Evolutionary conservation across 2,888 invertebrate species (phyloP), one percentile per base, ranked within the genome.

Genomic region (Molorchus minor): DNA sequence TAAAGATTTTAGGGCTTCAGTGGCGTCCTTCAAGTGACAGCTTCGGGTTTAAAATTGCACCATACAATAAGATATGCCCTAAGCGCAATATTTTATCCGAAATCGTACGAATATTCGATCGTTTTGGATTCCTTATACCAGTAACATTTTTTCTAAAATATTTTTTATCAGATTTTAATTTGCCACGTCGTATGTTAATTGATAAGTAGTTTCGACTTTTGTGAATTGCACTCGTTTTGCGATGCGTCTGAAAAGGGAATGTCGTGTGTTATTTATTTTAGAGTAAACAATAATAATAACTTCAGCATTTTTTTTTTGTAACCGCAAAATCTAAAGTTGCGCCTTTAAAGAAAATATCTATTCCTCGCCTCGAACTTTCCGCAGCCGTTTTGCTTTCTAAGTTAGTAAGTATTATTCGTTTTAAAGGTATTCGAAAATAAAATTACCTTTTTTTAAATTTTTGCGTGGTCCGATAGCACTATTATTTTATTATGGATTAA

Each of bases 91-190:
- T 46, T 46, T 16, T 46, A 3, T 46, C 46, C n/a, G 46, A 30
- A n/a, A 46, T 46, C 2, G 46, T 33, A 4, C 13, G 46, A 7
- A 46, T 46, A 30, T 46, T 30, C 19, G 46, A 30, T 16, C 46
- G 30, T 13, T 20, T 46, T 5, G 46, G 46, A 16, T 30, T 55
- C 29, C 25, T 55, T 20, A 13, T 40, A 47, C 41, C 46, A 2
- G 21, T 36, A 35, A 35, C 49, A 7, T 44, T 47, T 29, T 53
- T 53, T 53, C 43, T 33, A 10, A 61, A 60, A 61, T 35, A 33
- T 25, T 15, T 57, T 12, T 12, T 60, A 29, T 41, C 29, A 7
- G 8, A 47, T 12, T 46, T 56, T 36, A 17, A 29, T 20, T 33
- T 60, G n/a, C 35, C 47, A 19, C 40, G 56, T 17, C 52, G 52